Percentiles rank a stretch among this genome's conserved stretches.
phyloP scores from a whole-genome alignment of 2,888 invertebrate genomes.

The Proisotoma minuta region DNA sequence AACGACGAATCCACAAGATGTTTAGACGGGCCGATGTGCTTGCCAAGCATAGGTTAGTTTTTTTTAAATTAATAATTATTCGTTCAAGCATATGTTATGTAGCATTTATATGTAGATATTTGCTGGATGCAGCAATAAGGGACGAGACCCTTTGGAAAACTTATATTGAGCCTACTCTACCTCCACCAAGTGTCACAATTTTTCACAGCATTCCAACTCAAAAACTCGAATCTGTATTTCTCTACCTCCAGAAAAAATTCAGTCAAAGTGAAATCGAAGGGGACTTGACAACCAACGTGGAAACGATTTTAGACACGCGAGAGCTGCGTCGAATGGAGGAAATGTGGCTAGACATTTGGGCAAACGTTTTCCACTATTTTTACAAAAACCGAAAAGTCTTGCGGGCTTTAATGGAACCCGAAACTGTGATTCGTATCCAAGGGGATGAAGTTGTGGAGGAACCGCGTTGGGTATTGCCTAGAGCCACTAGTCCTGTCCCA shows the following conservation, averaged over 20 bases:
- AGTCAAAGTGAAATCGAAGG: not conserved
- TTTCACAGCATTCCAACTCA: conserved; percentile 18
- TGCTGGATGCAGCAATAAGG: conserved; percentile 26
- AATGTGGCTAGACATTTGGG: conserved; percentile 20
- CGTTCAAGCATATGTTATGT: too few species aligned
- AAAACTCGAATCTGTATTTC: conserved; percentile 8
- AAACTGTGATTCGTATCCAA: too few species aligned
- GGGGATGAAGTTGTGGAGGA: too few species aligned
- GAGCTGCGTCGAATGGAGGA: conserved; percentile 17
- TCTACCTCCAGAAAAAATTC: conserved; percentile 26
- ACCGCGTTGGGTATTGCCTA: too few species aligned
- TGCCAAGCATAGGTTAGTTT: too few species aligned
- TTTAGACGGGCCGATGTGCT: too few species aligned
- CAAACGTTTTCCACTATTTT: not conserved
- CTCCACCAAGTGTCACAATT: conserved; percentile 17
- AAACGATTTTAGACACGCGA: conserved; percentile 13
- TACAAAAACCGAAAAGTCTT: not conserved
- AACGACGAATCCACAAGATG: conserved; percentile 39
- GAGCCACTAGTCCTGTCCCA: too few species aligned
- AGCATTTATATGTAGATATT: too few species aligned
- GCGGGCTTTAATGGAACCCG: too few species aligned
- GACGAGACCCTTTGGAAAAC: conserved; percentile 26
- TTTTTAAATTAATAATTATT: too few species aligned
- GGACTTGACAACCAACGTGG: conserved; percentile 3
- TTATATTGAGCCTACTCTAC: conserved; percentile 13